Conservation (phyloP, 2,113 vertebrate species). For the Sisor rabdophorus region DNA sequence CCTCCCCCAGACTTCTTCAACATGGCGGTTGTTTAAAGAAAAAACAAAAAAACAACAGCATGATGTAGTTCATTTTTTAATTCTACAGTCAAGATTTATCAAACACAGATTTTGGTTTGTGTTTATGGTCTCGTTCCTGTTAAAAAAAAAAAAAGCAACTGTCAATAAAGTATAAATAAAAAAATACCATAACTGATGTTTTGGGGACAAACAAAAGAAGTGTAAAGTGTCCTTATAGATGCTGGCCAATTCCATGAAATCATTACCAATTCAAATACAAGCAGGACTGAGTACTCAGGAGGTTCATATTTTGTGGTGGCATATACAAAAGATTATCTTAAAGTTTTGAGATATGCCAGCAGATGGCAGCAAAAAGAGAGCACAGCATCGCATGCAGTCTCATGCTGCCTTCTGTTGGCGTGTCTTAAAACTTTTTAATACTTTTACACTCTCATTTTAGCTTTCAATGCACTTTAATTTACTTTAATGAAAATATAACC, state of each 20-base stretch:
- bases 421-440: no score
- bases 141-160: neutral
- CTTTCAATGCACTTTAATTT: no score
- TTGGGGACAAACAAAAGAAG: neutral
- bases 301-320: neutral
- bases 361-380: no score
- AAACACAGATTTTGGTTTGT: neutral
- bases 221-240: neutral
- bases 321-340: neutral
- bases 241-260: neutral
- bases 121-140: neutral
- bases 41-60: neutral
- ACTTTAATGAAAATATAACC: no score
- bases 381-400: no score
- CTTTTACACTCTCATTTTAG: no score
- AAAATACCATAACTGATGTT: neutral
- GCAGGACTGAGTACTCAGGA: neutral
- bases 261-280: neutral
- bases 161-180: neutral
- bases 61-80: neutral
- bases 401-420: no score
- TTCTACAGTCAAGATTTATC: neutral
- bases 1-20: neutral
- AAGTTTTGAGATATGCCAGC: no score
- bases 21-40: no score